These are phyloP conservation scores for Petrolisthes cinctipes DNA, from an alignment of 2,888 invertebrate species.

Conservation along the genomic window DNA sequence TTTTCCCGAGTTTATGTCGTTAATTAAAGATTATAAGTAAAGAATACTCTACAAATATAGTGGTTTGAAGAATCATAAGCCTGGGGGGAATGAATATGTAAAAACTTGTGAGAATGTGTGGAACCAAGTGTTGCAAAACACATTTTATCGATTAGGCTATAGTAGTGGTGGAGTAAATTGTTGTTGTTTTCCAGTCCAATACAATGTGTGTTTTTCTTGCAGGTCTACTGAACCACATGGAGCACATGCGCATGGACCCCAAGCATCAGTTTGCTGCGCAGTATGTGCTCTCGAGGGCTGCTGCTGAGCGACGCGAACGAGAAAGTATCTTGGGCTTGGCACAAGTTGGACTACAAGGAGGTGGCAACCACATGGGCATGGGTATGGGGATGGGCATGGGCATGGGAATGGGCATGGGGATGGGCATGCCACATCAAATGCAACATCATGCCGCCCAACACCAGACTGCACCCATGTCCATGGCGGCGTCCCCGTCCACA, in stretches of 20 bases:
- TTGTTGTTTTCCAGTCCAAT: no score
- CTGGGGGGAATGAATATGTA: no score
- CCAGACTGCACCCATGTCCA: constrained; percentile 60
- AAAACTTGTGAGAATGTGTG: no score
- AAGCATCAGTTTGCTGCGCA: constrained; percentile 96
- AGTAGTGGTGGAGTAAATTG: no score
- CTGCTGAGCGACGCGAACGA: constrained; percentile 88
- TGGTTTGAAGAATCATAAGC: no score
- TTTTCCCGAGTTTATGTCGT: no score
- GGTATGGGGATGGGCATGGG: constrained; percentile 66
- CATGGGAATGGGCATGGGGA: constrained; percentile 65
- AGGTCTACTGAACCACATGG: constrained; percentile 94
- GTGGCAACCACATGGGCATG: constrained; percentile 65
- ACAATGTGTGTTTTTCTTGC: constrained; percentile 68
- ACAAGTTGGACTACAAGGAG: constrained; percentile 67
- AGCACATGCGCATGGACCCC: constrained; percentile 96
- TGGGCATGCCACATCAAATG: constrained; percentile 66
- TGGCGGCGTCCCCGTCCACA: constrained; percentile 85
- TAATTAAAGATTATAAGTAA: no score
- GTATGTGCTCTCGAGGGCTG: constrained; percentile 89
- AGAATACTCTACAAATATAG: no score
- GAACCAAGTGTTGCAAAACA: no score
- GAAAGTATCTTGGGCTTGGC: constrained; percentile 78
- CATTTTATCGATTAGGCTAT: no score
- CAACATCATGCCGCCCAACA: constrained; percentile 64